A percentile compares a stretch with the other conserved stretches of the same genome.
Evolutionary conservation across 2,113 vertebrate species (phyloP).

Genomic region (Pterocles gutturalis): DNA sequence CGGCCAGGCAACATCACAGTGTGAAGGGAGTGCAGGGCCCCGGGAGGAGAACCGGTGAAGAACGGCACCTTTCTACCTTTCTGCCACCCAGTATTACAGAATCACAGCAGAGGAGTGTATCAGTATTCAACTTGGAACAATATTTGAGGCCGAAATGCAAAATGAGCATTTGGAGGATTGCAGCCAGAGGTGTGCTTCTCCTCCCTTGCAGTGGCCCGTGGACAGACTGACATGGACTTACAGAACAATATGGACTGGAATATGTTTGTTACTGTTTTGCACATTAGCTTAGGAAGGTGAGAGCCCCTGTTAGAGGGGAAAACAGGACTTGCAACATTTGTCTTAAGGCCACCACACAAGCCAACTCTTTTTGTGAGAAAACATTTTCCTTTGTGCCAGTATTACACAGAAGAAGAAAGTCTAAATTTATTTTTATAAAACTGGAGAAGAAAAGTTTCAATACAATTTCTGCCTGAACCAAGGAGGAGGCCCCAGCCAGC

Average conservation of each 20-base stretch:
- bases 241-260: slow-evolving; percentile 9
- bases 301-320: slow-evolving; percentile 46
- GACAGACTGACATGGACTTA: background rate
- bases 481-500: background rate
- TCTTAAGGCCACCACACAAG: background rate
- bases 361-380: background rate
- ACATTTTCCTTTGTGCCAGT: slow-evolving; percentile 64
- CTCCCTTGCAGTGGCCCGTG: background rate
- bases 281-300: slow-evolving; percentile 58
- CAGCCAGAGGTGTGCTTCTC: background rate
- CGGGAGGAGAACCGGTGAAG: background rate
- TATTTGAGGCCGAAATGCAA: background rate
- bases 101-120: background rate
- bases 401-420: slow-evolving; percentile 41
- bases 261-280: slow-evolving; percentile 62
- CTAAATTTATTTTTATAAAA: slow-evolving; percentile 52
- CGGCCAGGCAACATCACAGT: slow-evolving; percentile 86
- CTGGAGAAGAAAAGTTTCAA: slow-evolving; percentile 29
- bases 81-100: background rate
- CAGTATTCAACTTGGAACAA: background rate
- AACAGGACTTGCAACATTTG: background rate
- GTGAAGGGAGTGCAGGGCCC: slow-evolving; percentile 51
- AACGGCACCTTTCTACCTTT: background rate
- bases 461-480: background rate
- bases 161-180: background rate